Evolutionary conservation across 92 coral and sea anemone species (phyloP), one percentile per base, ranked within the genome.

Genomic region (Heteractis magnifica): DNA sequence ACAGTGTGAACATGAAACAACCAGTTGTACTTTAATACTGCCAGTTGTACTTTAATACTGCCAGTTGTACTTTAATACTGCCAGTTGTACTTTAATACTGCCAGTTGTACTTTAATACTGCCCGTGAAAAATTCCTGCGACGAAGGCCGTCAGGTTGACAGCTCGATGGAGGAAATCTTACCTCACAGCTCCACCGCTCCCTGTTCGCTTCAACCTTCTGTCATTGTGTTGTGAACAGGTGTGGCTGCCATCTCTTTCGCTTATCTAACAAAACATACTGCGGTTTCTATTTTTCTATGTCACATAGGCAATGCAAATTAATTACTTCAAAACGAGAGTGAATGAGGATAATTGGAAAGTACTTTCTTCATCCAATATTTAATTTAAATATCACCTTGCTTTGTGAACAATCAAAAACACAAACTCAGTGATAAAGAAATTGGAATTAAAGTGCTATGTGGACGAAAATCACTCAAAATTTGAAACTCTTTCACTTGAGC

Each of bases 221-320:
- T 62, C 70, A 62, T 6, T 62, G 21, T 11, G 65, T 19, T 12
- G 5, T 62, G 70, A 62, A 62, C 70, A 62, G 70, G 70, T 62
- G 70, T 62, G 70, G 6, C 23, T 18, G 64, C 1, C 44, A 34
- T 34, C 8, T 62, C 4, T 2, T 62, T 16, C 1, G 70, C 16
- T 62, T 62, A 62, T 62, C 70, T 58, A 12, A 58, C 5, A n/a
- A 58, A 58, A 58, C 13, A 15, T 58, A 58, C 74, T 80, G 83
- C 60, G 83, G 83, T 80, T 80, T 18, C 21, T 34, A n/a, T 65
- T 65, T 21, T 19, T 6, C 44, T 8, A 49, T 80, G 83, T 80
- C 83, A 80, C 76, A 23, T 80, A 26, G 65, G 65, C 75, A 64
- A 16, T 65, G 72, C 72, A 80, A 80, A 80, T 75, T 64, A 80